Evolutionary conservation across 2,797 vertebrate genomes (phyloP).

Genomic region (Hydrocynus forskahlii): DNA sequence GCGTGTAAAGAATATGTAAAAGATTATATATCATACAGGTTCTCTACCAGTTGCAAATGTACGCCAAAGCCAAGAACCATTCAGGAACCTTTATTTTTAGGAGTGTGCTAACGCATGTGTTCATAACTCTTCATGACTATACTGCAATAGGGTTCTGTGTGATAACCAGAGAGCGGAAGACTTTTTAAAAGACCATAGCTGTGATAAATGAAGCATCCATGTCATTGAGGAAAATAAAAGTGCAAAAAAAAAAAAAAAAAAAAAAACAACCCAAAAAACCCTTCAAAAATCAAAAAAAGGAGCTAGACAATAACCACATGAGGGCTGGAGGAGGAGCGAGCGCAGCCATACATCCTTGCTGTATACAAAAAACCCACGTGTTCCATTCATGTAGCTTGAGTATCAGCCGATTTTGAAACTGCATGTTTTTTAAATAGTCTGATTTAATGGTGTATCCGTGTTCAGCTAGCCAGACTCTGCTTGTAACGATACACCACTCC

Average conservation of each 20-base stretch:
- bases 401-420: constrained; percentile 84
- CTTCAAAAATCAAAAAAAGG: constrained; percentile 49
- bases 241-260: constrained; percentile 58
- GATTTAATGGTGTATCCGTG: constrained; percentile 85
- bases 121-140: constrained; percentile 72
- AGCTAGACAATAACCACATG: constrained; percentile 40
- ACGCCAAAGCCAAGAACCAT: neutral
- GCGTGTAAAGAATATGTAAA: neutral
- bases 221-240: constrained; percentile 54
- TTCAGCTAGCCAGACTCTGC: constrained; percentile 63
- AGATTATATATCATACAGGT: neutral
- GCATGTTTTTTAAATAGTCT: constrained; percentile 92
- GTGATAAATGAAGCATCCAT: constrained; percentile 70
- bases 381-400: constrained; percentile 86
- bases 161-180: constrained; percentile 49
- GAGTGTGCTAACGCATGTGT: constrained; percentile 61
- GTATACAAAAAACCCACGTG: constrained; percentile 75
- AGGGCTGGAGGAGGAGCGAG: constrained; percentile 55
- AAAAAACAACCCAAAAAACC: constrained; percentile 50
- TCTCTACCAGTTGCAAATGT: neutral
- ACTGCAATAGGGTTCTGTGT: constrained; percentile 77
- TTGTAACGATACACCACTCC: constrained; percentile 27
- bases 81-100: constrained; percentile 3
- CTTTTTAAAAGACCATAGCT: constrained; percentile 88
- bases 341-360: constrained; percentile 71